These are phyloP conservation scores for Zapornia atra DNA, from an alignment of 2,113 vertebrate genomes.

Conservation along the genomic window DNA sequence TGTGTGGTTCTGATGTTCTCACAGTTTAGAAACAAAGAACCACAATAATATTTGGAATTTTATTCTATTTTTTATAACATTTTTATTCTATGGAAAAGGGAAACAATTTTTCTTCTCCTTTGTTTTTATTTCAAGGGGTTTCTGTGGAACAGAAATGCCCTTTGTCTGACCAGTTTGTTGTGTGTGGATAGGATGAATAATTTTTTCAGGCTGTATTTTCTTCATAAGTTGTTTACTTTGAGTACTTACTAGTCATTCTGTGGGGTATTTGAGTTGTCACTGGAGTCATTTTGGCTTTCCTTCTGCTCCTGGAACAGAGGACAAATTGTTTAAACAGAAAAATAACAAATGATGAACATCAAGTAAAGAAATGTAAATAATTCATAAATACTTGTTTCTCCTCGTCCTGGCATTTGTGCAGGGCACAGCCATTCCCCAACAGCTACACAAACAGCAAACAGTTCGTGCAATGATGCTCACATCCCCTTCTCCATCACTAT, in stretches of 20 bases:
- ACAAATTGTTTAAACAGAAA: constrained; percentile 49
- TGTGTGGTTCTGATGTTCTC: background rate
- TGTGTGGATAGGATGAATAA: background rate
- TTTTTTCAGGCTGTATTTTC: background rate
- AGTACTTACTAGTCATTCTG: constrained; percentile 26
- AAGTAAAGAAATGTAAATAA: constrained; percentile 28
- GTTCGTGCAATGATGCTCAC: background rate
- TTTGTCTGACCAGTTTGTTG: background rate
- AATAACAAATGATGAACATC: background rate
- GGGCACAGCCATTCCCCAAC: background rate
- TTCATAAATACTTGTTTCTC: constrained; percentile 15
- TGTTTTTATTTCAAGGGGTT: background rate
- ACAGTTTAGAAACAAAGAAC: background rate
- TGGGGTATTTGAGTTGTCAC: constrained; percentile 25
- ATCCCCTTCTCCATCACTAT: background rate
- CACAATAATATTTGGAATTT: background rate
- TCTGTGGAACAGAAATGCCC: background rate
- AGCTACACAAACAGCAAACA: background rate
- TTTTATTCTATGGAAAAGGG: background rate
- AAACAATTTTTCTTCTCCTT: background rate
- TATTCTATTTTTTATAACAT: background rate
- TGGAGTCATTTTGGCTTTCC: constrained; percentile 9
- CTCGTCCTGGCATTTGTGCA: background rate
- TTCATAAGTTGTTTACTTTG: constrained; percentile 30
- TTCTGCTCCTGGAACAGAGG: constrained; percentile 11